A percentile compares a stretch with the other conserved stretches of the same genome.
phyloP scores from a whole-genome alignment of 1,140 invertebrate genomes.

The Drosophila rufa region DNA sequence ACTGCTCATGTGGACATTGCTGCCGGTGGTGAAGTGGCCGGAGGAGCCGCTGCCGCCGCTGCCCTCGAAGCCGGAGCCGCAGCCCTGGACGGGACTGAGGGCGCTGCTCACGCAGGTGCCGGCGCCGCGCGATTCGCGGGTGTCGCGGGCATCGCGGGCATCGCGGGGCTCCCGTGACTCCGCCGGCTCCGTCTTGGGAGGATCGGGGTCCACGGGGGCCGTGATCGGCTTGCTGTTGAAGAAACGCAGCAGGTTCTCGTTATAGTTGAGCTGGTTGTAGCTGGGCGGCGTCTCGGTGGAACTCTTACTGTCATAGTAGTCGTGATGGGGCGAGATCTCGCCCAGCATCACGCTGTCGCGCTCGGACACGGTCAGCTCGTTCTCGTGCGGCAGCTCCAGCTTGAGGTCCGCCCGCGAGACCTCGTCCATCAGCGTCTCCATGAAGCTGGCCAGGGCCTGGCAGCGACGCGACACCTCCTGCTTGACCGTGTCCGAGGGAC shows the following conservation, averaged over 20 bases:
- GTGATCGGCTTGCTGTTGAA: conserved; percentile 92
- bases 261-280: conserved; percentile 95
- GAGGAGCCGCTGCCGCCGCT: conserved; percentile 87
- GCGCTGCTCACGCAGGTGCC: conserved; percentile 47
- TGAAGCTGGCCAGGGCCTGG: conserved; percentile 90
- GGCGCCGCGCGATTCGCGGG: conserved; percentile 53
- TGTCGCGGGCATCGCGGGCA: conserved; percentile 34
- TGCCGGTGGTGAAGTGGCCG: conserved; percentile 86
- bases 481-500: conserved; percentile 87
- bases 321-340: conserved; percentile 94
- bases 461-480: conserved; percentile 89
- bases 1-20: conserved; percentile 86
- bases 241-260: conserved; percentile 93
- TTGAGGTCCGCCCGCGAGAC: conserved; percentile 86
- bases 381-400: conserved; percentile 87
- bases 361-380: conserved; percentile 87
- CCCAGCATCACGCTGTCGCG: conserved; percentile 93
- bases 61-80: conserved; percentile 73
- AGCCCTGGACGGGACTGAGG: conserved; percentile 76
- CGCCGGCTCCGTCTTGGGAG: conserved; percentile 80
- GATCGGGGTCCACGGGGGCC: conserved; percentile 84
- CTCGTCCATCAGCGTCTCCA: conserved; percentile 91
- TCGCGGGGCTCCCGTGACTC: conserved; percentile 39
- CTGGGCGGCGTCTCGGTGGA: conserved; percentile 93
- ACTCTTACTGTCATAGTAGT: conserved; percentile 91